phyloP scores from a whole-genome alignment of 2,888 invertebrate genomes.

The Nudaria mundana region DNA sequence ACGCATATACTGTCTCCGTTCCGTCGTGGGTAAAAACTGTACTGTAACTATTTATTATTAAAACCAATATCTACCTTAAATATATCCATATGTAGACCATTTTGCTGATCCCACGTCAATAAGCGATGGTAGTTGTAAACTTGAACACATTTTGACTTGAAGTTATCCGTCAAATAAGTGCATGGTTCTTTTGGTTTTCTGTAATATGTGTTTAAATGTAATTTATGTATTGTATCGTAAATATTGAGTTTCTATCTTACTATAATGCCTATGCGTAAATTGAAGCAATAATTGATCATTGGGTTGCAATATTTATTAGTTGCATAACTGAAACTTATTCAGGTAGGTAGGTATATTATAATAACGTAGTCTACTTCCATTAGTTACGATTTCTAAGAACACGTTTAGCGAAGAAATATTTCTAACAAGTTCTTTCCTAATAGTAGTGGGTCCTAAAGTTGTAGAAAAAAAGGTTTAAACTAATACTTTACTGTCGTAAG shows the following conservation, averaged over 20 bases:
- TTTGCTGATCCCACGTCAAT: constrained; percentile 89
- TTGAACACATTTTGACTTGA: constrained; percentile 90
- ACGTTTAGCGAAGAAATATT: neutral
- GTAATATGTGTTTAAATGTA: constrained; percentile 32
- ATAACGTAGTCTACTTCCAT: neutral
- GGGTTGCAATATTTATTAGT: neutral
- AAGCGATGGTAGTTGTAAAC: constrained; percentile 91
- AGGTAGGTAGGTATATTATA: constrained; percentile 11
- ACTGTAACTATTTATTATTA: too few species aligned
- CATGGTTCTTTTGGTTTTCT: constrained; percentile 89
- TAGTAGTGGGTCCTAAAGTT: too few species aligned
- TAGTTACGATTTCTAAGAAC: neutral
- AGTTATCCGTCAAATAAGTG: constrained; percentile 89
- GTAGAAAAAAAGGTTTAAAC: too few species aligned
- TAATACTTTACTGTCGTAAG: too few species aligned
- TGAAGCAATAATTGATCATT: neutral
- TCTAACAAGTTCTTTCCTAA: neutral
- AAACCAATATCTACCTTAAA: constrained; percentile 89
- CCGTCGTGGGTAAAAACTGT: too few species aligned
- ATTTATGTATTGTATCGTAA: too few species aligned
- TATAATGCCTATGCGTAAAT: neutral
- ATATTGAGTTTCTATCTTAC: neutral
- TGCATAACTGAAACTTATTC: constrained; percentile 1
- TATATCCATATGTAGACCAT: constrained; percentile 91
- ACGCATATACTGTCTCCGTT: too few species aligned